Evolutionary conservation across 2,888 invertebrate genomes (phyloP), one percentile per base, ranked within the genome.

Genomic region (Drosophila atripex): DNA sequence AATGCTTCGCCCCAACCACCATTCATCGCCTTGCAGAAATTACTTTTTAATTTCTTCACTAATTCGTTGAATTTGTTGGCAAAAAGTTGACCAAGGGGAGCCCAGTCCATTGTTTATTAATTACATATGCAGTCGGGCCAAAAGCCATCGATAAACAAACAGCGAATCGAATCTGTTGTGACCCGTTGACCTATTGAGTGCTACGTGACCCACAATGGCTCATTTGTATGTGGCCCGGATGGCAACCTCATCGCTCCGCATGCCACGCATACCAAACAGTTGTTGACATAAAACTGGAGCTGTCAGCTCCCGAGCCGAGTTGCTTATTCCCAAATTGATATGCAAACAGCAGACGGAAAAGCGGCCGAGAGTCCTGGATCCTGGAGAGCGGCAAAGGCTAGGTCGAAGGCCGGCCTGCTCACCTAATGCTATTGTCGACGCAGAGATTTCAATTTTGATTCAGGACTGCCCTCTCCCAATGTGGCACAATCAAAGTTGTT

Each of bases 11-110:
- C 28, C 32, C 18, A 43, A 6, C 39, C 45, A 11, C 45, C 38
- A 32, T 54, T 4, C 21, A 23, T 47, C 55, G 55, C 65, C 71
- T 50, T 65, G 51, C 63, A 63, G 57, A 79, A 87, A 89, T 88
- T 80, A 78, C 76, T 86, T 84, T 86, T 79, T 88, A 89, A 86
- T 89, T 89, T 82, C 76, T 77, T 73, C 16, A 75, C 55, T 75
- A 76, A 86, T 88, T 87, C 69, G 68, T 60, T 59, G 58, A 66
- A 73, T 70, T 64, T 65, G 53, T 68, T 41, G 16, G 18, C 9
- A n/a, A 45, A 7, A 18, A 21, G 55, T 9, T 32, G 16, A 14
- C 28, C 46, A n/a, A 30, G 16, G 32, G 70, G 35, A 43, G 21
- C 12, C 7, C 35, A 16, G 16, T 16, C 57, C 68, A 43, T 73